Percentiles rank a stretch among this genome's conserved stretches.
Conservation (phyloP, 2,888 invertebrate species). For the Drosophila acutilabella region DNA sequence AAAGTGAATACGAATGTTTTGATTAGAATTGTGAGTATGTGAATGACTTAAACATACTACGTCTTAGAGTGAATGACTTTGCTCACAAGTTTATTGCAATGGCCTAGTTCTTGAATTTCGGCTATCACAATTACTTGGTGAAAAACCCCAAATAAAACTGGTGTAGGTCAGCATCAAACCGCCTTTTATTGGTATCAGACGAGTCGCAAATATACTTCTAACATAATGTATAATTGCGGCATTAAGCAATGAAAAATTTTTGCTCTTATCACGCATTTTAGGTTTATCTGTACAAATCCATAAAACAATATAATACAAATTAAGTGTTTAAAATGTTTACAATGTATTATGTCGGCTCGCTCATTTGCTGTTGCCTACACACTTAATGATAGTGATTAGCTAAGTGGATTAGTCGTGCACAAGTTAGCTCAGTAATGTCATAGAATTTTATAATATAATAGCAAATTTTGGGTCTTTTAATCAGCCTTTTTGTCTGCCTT, state of each 20-base stretch:
- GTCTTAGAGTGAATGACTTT: constrained; percentile 21
- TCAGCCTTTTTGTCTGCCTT: not conserved
- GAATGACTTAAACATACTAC: constrained; percentile 12
- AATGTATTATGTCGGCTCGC: constrained; percentile 7
- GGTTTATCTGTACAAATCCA: constrained; percentile 27
- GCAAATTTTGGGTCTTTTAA: not conserved
- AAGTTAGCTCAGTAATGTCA: not conserved
- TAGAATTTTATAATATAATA: not conserved
- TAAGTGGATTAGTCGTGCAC: constrained; percentile 14
- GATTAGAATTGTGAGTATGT: not conserved
- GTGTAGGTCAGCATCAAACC: constrained; percentile 69
- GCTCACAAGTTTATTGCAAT: constrained; percentile 35
- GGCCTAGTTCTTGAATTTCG: constrained; percentile 37
- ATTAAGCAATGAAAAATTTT: constrained; percentile 31
- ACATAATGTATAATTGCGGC: constrained; percentile 20
- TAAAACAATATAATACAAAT: constrained; percentile 31
- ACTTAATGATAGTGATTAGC: constrained; percentile 2
- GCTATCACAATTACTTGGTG: constrained; percentile 19
- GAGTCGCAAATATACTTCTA: not conserved
- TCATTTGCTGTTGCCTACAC: constrained; percentile 14
- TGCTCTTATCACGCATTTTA: constrained; percentile 35
- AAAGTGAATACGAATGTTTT: constrained; percentile 6
- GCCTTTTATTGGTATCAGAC: constrained; percentile 42
- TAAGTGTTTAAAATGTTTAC: constrained; percentile 24
- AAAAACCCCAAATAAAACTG: constrained; percentile 45